Percentiles rank a stretch among this genome's conserved stretches.
Evolutionary conservation across 2,888 invertebrate genomes (phyloP).

Genomic region (Tinea trinotella): DNA sequence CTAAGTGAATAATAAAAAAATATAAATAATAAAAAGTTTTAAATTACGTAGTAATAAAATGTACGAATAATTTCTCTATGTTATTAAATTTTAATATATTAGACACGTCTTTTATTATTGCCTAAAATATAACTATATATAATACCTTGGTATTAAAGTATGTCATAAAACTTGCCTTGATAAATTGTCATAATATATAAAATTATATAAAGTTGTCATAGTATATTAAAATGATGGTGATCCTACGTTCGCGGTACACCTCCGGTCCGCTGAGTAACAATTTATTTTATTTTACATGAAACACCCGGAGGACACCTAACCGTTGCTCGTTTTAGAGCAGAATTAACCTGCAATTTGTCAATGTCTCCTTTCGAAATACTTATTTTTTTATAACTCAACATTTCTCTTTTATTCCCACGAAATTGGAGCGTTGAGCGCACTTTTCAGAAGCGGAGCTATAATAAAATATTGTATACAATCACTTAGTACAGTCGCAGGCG

Average conservation of each 20-base stretch:
- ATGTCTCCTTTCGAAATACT: constrained; percentile 25
- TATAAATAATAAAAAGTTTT: too few species aligned
- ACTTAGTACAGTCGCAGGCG: constrained; percentile 6
- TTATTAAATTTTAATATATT: too few species aligned
- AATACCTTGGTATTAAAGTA: too few species aligned
- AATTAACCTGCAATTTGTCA: constrained; percentile 31
- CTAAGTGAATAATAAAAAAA: too few species aligned
- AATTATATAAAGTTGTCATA: too few species aligned
- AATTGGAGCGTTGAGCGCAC: constrained; percentile 16
- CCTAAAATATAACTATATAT: too few species aligned
- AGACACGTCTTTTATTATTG: too few species aligned
- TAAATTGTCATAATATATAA: too few species aligned
- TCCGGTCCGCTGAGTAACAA: constrained; percentile 26
- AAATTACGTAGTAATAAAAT: too few species aligned
- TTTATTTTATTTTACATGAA: constrained; percentile 35
- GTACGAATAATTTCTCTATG: too few species aligned
- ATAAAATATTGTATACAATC: constrained; percentile 5
- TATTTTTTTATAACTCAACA: constrained; percentile 11
- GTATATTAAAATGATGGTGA: too few species aligned
- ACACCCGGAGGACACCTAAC: constrained; percentile 26
- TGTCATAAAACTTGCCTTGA: too few species aligned
- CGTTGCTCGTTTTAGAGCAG: constrained; percentile 20
- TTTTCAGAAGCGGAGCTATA: constrained; percentile 4
- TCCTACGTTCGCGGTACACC: neutral
- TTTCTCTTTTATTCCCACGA: constrained; percentile 14